Percentiles rank a stretch among this genome's conserved stretches.
phyloP scores from a whole-genome alignment of 2,888 invertebrate genomes.

The Belgica antarctica region DNA sequence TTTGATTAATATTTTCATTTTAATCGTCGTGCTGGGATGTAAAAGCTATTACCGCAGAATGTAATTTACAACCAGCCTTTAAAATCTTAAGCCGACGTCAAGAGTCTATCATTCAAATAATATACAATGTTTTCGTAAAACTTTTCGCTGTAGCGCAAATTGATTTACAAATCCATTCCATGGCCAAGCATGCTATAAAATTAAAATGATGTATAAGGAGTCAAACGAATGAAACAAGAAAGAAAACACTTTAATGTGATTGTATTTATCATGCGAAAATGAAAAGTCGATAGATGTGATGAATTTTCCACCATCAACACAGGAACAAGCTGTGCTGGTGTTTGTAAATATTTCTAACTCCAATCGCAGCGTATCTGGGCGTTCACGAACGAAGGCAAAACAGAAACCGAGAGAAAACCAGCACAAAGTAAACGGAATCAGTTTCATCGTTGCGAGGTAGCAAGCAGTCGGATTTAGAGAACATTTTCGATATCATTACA shows the following conservation, averaged over 20 bases:
- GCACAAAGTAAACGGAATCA: constrained; percentile 16
- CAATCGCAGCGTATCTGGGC: constrained; percentile 24
- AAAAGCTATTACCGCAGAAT: constrained; percentile 17
- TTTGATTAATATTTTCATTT: constrained; percentile 34
- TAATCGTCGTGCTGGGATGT: background rate
- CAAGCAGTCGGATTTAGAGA: constrained; percentile 4
- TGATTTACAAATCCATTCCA: background rate
- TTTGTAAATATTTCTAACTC: background rate
- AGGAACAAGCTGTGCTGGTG: background rate
- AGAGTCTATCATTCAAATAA: background rate
- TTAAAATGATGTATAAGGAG: constrained; percentile 43
- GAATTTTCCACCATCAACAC: constrained; percentile 16
- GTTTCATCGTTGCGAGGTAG: background rate
- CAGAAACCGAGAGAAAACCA: constrained; percentile 5
- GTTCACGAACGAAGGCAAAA: constrained; percentile 14
- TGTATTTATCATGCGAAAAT: constrained; percentile 39
- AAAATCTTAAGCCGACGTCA: background rate
- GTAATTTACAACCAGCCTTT: constrained; percentile 14
- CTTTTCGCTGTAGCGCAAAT: constrained; percentile 9
- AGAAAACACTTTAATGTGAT: constrained; percentile 21
- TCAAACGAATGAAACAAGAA: constrained; percentile 39
- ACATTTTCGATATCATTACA: constrained; percentile 12
- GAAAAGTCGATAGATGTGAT: constrained; percentile 34
- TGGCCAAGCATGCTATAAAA: constrained; percentile 10
- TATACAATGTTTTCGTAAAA: constrained; percentile 11